Conservation (phyloP, 2,888 invertebrate genomes). For the Drosophila pullipes region DNA sequence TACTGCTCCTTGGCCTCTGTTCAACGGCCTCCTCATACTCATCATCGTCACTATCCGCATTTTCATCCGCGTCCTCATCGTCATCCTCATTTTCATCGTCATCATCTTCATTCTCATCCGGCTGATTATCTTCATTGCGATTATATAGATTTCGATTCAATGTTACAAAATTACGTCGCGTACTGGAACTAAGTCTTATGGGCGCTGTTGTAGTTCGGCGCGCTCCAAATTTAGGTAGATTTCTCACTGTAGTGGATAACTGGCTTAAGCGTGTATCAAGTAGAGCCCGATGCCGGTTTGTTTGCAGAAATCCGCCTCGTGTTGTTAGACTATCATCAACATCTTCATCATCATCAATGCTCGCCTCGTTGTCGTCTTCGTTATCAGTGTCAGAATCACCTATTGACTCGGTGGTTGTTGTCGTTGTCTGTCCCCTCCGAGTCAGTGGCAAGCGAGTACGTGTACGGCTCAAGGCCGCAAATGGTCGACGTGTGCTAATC, state of each 20-base stretch:
- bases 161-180: conserved; percentile 47
- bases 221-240: conserved; percentile 16
- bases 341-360: conserved; percentile 19
- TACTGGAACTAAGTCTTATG: conserved; percentile 33
- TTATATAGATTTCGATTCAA: conserved; percentile 61
- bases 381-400: conserved; percentile 9
- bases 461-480: conserved; percentile 51
- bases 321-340: conserved; percentile 16
- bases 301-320: conserved; percentile 55
- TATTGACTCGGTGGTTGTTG: conserved; percentile 10
- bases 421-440: conserved; percentile 8
- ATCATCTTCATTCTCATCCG: conserved; percentile 33
- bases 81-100: conserved; percentile 25
- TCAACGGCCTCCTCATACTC: conserved; percentile 21
- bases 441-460: conserved; percentile 43
- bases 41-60: conserved; percentile 17
- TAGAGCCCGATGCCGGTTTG: conserved; percentile 68
- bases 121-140: conserved; percentile 26
- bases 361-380: conserved; percentile 42
- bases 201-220: conserved; percentile 43
- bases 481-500: conserved; percentile 56
- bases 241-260: background rate
- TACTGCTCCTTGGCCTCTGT: conserved; percentile 10
- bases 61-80: conserved; percentile 3
- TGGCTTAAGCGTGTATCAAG: conserved; percentile 10